Evolutionary conservation across 1,140 invertebrate genomes (phyloP), one percentile per base, ranked within the genome.

Genomic region (Papilio polytes): DNA sequence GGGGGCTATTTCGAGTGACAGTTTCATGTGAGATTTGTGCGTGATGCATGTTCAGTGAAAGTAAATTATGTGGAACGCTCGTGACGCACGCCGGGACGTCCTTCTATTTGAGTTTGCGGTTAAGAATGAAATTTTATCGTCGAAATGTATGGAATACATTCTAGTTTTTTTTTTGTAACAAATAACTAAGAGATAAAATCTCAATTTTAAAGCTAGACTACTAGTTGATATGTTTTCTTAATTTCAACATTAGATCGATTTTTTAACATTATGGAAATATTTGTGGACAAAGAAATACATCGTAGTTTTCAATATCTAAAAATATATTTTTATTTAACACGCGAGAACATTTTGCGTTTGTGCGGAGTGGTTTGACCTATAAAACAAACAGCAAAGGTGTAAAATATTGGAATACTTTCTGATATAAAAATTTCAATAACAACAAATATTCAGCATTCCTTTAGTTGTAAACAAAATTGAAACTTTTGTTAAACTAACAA

Each of bases 51-150:
- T 36, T 63, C 77, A 78, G 77, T 78, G 77, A 78, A 63, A 78
- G 77, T 66, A 78, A 78, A 78, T 78, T 78, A 78, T 78, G 77
- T 66, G 77, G 56, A 63, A 78, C 77, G 77, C 77, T 20, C 3
- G n/a, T 66, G 77, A 78, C 56, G 76, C 51, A 63, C 22, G 63
- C 36, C 18, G 76, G 15, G 31, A 51, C 20, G 77, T 78, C 56
- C 31, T 66, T 66, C 77, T 78, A 78, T 63, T 78, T 78, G 36
- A 78, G 59, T 18, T 66, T 36, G n/a, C 77, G 56, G n/a, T 66
- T 36, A 41, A 46, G 77, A 78, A 78, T 66, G 36, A 22, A 15
- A 78, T 22, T 78, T 78, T 66, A 78, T 44, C 7, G 36, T 10
- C 63, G 26, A 66, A 31, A 66, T 63, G 20, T 26, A 3, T 26